Evolutionary conservation across 2,888 invertebrate species (phyloP), one percentile per base, ranked within the genome.

Genomic region (Prostheceraeus crozeri): DNA sequence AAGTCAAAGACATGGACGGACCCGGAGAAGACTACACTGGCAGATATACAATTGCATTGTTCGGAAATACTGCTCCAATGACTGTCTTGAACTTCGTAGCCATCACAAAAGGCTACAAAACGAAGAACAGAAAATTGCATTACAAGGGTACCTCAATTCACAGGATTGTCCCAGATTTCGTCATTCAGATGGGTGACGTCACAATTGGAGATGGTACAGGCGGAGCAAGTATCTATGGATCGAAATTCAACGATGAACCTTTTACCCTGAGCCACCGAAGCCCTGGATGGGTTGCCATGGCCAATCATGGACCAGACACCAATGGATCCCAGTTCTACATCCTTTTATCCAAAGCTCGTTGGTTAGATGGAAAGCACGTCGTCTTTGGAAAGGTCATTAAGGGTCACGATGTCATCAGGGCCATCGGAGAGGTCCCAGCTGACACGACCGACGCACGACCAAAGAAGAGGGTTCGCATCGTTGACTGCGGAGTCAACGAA

Each of bases 261-360:
- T 75, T 73, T 66, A 59, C 65, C 56, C 63, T 76, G 59, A 72
- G 71, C 59, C 75, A 76, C 66, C 66, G 68, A 27, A 67, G 70
- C 16, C 65, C 70, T 3, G 76, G 76, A 11, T 72, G 72, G 66
- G 70, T 76, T 6, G 70, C 75, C 57, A 76, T 76, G 76, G 76
- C 76, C 6, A 76, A 76, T 67, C 72, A 74, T 61, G 76, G 76
- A 19, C 63, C 62, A 59, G 74, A 76, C 66, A 73, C 73, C 16
- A 76, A 76, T 66, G 73, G 74, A 11, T 74, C 74, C 2, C 76
- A 76, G 67, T 76, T 76, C 68, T 75, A 72, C 68, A 70, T 76
- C 61, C 65, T 70, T n/a, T 67, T 76, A 23, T 71, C 67, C 59
- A 72, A 70, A 53, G 69, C 73, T 25, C 67, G 76, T 55, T 76